These are phyloP conservation scores for Sinocyclocheilus anshuiensis DNA, from an alignment of 2,113 vertebrate species.

Conservation along the genomic window DNA sequence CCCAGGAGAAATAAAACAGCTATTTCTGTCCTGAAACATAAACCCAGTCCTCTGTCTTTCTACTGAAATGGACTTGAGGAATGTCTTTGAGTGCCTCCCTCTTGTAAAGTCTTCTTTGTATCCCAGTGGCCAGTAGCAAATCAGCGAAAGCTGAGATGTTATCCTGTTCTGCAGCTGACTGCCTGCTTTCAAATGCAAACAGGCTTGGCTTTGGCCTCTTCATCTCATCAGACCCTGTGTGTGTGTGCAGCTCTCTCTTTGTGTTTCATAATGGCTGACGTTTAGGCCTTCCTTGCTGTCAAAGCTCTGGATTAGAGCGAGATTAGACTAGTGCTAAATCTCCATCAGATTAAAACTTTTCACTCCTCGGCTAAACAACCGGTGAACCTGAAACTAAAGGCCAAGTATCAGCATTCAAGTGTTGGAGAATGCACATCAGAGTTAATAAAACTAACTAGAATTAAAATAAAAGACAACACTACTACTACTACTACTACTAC, in stretches of 20 bases:
- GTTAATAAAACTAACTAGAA: not conserved
- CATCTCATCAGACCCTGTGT: conserved; percentile 69
- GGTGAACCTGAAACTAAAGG: conserved; percentile 75
- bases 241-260: conserved; percentile 54
- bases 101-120: conserved; percentile 70
- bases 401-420: conserved; percentile 81
- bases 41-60: conserved; percentile 28
- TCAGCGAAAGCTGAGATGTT: conserved; percentile 78
- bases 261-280: not conserved
- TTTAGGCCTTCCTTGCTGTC: conserved; percentile 56
- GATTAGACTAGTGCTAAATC: conserved; percentile 74
- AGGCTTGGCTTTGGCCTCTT: conserved; percentile 59
- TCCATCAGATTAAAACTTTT: conserved; percentile 71
- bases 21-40: conserved; percentile 26
- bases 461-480: too few relatives aligned
- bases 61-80: conserved; percentile 64
- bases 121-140: conserved; percentile 66
- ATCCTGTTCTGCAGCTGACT: conserved; percentile 86
- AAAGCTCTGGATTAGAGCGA: conserved; percentile 72
- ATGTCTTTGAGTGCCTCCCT: conserved; percentile 76
- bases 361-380: conserved; percentile 70
- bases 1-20: conserved; percentile 25
- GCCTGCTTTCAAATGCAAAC: conserved; percentile 86
- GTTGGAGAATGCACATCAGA: conserved; percentile 48
- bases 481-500: too few relatives aligned